Percentiles rank a stretch among this genome's conserved stretches.
Conservation (phyloP, 2,113 vertebrate genomes). For the Catharus bicknelli region DNA sequence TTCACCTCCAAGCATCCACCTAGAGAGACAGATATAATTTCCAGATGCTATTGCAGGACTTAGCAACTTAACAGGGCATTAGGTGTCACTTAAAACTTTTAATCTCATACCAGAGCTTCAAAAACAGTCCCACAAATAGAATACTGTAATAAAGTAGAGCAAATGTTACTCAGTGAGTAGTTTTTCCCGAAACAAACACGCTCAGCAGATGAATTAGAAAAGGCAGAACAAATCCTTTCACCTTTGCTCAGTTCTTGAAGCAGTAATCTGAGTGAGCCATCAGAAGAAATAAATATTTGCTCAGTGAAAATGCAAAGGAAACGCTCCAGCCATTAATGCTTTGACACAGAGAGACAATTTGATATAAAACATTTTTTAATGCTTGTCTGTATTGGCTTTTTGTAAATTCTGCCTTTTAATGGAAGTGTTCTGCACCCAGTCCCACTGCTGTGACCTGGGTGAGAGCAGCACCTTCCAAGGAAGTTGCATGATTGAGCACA, state of each 20-base stretch:
- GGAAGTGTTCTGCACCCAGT: neutral
- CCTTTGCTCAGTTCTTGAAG: neutral
- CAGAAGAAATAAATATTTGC: neutral
- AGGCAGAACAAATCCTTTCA: slow-evolving; percentile 1
- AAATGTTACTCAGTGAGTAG: neutral
- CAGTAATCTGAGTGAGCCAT: neutral
- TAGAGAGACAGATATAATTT: slow-evolving; percentile 36
- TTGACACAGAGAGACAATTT: neutral
- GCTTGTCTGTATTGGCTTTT: neutral
- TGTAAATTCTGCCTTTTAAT: neutral
- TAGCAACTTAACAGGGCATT: slow-evolving; percentile 42
- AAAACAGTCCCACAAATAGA: neutral
- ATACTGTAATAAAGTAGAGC: neutral
- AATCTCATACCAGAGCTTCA: neutral
- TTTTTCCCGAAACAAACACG: neutral
- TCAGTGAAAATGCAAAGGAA: neutral
- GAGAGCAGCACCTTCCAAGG: neutral
- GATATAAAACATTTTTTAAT: neutral
- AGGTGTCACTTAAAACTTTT: slow-evolving; percentile 40
- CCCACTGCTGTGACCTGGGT: neutral
- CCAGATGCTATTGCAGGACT: slow-evolving; percentile 13
- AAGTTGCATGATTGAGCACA: neutral
- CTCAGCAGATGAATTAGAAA: neutral
- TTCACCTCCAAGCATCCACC: slow-evolving; percentile 17
- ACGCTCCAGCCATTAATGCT: neutral